These are phyloP conservation scores for Caenorhabditis sp. DNA, from an alignment of 2,888 invertebrate species.

Conservation along the genomic window DNA sequence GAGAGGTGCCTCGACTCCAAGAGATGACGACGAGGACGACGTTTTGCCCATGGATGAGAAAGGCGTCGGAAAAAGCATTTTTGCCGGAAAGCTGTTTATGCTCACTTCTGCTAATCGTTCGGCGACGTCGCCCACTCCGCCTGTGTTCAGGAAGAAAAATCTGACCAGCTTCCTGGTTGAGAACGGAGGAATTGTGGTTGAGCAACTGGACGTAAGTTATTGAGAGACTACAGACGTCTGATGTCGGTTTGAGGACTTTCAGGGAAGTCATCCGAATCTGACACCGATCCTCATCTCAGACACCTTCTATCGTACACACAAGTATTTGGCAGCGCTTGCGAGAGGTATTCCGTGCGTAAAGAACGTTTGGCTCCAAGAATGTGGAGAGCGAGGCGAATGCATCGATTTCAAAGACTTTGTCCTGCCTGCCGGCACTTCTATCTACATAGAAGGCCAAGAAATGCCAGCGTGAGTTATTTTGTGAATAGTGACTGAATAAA, in stretches of 20 bases:
- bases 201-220: slow-evolving; percentile 57
- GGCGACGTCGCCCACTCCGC: neutral
- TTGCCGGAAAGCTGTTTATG: slow-evolving; percentile 71
- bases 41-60: slow-evolving; percentile 28
- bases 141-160: slow-evolving; percentile 74
- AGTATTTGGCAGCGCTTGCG: slow-evolving; percentile 86
- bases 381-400: slow-evolving; percentile 80
- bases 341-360: slow-evolving; percentile 84
- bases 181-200: slow-evolving; percentile 73
- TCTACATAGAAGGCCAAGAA: slow-evolving; percentile 60
- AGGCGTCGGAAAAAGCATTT: slow-evolving; percentile 51
- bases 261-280: slow-evolving; percentile 29
- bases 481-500: no score
- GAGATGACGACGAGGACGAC: slow-evolving; percentile 15
- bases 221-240: neutral
- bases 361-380: slow-evolving; percentile 86
- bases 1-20: neutral
- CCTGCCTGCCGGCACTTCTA: slow-evolving; percentile 72
- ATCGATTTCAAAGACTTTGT: slow-evolving; percentile 63
- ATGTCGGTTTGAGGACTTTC: slow-evolving; percentile 21
- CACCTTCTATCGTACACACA: slow-evolving; percentile 85
- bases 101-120: slow-evolving; percentile 76
- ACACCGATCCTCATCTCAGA: slow-evolving; percentile 82
- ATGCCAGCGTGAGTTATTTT: slow-evolving; percentile 59
- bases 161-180: slow-evolving; percentile 67